A percentile compares a stretch with the other conserved stretches of the same genome.
Evolutionary conservation across 2,797 vertebrate species (phyloP).

Genomic region (Phoeniculus purpureus): DNA sequence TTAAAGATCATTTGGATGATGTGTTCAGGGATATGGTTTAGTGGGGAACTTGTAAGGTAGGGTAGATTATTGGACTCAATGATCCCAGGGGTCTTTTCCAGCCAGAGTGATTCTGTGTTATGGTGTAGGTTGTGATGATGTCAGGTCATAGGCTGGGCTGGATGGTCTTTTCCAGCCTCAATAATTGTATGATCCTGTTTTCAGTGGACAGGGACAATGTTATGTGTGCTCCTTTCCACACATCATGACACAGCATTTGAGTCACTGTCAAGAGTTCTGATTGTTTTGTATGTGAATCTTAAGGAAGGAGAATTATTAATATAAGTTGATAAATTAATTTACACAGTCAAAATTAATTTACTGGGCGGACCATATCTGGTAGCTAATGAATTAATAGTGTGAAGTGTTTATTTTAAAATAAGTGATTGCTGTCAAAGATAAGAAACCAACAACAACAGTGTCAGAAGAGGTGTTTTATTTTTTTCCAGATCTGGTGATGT

Average conservation of each 20-base stretch:
- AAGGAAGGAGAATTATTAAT: background rate
- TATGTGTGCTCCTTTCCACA: fast-evolving
- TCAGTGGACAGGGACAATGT: background rate
- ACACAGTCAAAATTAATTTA: background rate
- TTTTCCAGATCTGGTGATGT: background rate
- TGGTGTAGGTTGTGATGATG: too few species aligned
- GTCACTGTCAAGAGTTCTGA: background rate
- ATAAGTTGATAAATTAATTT: too few species aligned
- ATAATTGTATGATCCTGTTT: too few species aligned
- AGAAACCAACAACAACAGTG: background rate
- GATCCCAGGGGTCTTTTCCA: too few species aligned
- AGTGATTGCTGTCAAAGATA: too few species aligned
- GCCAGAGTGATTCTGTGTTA: too few species aligned
- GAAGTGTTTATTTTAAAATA: background rate
- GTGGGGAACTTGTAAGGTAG: too few species aligned
- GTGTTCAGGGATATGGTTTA: too few species aligned
- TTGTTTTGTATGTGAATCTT: background rate
- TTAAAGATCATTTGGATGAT: too few species aligned
- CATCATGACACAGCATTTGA: background rate
- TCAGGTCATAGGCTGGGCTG: too few species aligned
- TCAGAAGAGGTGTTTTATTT: background rate
- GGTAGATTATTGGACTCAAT: too few species aligned
- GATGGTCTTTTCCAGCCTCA: too few species aligned
- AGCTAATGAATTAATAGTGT: background rate
- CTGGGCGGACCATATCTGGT: background rate